These are phyloP conservation scores for Hydrolagus affinis DNA, from an alignment of 2,113 vertebrate species.

Conservation along the genomic window DNA sequence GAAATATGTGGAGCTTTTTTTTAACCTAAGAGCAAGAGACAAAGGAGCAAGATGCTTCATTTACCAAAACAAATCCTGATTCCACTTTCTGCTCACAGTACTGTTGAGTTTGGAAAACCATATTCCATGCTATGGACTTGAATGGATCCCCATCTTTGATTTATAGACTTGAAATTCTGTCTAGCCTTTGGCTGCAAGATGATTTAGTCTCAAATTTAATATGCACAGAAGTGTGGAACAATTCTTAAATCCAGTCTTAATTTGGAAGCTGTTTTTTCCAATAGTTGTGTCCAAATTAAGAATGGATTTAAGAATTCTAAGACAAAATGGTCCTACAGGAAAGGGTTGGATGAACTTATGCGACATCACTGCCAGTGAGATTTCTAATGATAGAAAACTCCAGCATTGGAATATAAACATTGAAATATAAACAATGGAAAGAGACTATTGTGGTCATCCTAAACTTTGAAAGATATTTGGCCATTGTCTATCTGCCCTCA, in stretches of 20 bases:
- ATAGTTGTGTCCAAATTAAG: no score
- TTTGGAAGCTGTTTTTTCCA: no score
- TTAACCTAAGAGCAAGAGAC: constrained; percentile 15
- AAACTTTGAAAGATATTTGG: no score
- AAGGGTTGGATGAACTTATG: no score
- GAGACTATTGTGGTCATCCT: no score
- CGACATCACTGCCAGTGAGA: neutral
- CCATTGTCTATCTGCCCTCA: no score
- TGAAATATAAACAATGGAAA: no score
- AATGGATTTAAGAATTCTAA: no score
- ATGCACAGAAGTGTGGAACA: no score
- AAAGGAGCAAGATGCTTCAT: constrained; percentile 21
- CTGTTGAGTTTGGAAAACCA: neutral
- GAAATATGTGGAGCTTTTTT: constrained; percentile 24
- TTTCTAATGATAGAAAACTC: neutral
- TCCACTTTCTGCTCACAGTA: neutral
- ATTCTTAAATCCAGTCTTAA: no score
- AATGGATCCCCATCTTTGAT: neutral
- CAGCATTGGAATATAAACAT: neutral
- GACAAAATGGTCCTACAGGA: no score
- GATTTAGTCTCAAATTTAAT: no score
- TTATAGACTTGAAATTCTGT: neutral
- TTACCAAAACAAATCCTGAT: neutral
- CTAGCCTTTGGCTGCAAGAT: neutral
- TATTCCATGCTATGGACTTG: neutral